Evolutionary conservation across 1,140 invertebrate species (phyloP), one percentile per base, ranked within the genome.

Genomic region (Venustaconcha ellipsiformis): DNA sequence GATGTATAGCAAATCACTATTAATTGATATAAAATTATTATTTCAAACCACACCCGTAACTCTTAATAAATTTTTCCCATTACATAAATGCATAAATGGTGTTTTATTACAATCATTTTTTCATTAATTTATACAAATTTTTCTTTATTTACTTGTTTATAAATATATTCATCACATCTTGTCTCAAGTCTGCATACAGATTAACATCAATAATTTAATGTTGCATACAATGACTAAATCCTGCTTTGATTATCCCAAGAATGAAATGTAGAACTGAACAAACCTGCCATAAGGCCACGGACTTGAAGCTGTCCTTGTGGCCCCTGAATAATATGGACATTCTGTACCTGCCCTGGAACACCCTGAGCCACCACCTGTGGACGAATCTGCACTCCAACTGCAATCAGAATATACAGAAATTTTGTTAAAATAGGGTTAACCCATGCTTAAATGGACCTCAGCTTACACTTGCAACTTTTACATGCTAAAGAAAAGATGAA

Each of bases 251-350:
- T 20, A 57, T n/a, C 14, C 59, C 15, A 65, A 72, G 64, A 17
- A 55, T 72, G 11, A 20, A 66, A 20, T 65, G 30, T 37, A 64
- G 12, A 48, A 18, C 17, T 48, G 30, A 14, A 59, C 78, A 75
- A 84, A 90, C 87, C 96, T 65, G 96, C 95, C 88, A 97, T 92
- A 2, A 99, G 90, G 13, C 97, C 97, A 74, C 95, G 93, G 5
- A 98, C 96, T 88, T 96, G 96, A 1, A 98, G 91, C 90, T 97
- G 96, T 20, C 96, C 96, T 89, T 97, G 96, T 0, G 95, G 94
- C 1, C 94, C 93, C 83, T 95, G 94, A 79, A 97, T 94, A 74
- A 98, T 96, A 91, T 97, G 96, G 55, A 99, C 94, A 87, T 95
- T 88, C 78, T 89, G 87, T 13, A 84, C 81, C 63, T 82, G 80